A percentile compares a stretch with the other conserved stretches of the same genome.
phyloP scores from a whole-genome alignment of 2,113 vertebrate species.

The Pagrus major region DNA sequence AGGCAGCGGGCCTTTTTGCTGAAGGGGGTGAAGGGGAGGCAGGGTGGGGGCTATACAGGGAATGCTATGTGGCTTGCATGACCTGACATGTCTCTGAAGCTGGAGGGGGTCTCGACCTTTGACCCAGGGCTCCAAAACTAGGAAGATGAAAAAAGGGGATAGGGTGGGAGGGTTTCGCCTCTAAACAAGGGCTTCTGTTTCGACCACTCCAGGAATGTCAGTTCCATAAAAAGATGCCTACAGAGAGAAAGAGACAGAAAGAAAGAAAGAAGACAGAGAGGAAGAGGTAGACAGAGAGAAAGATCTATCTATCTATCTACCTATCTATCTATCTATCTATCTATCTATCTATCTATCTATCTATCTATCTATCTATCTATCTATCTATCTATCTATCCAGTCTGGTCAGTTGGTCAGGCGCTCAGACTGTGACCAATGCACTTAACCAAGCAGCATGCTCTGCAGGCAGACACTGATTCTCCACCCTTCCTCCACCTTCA shows the following conservation, averaged over 20 bases:
- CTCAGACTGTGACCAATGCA: constrained; percentile 74
- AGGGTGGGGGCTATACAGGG: constrained; percentile 78
- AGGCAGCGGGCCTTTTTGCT: constrained; percentile 61
- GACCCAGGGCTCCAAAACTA: constrained; percentile 84
- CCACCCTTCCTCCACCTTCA: constrained; percentile 52
- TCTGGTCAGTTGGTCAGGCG: constrained; percentile 37
- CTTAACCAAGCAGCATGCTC: constrained; percentile 69
- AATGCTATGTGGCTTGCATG: constrained; percentile 87
- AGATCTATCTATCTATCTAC: constrained; percentile 31
- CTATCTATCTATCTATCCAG: background rate
- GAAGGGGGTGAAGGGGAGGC: constrained; percentile 32
- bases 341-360: constrained; percentile 21
- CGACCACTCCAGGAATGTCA: constrained; percentile 83
- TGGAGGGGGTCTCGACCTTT: constrained; percentile 86
- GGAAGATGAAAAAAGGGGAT: constrained; percentile 85
- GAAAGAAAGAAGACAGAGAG: constrained; percentile 37
- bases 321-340: constrained; percentile 22
- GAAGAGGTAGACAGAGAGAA: too few relatives aligned
- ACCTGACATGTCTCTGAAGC: constrained; percentile 88
- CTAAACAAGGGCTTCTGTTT: constrained; percentile 88
- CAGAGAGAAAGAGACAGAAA: constrained; percentile 61
- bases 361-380: constrained; percentile 31
- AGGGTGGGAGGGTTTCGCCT: constrained; percentile 79
- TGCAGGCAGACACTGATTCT: constrained; percentile 51
- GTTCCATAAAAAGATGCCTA: constrained; percentile 84